Evolutionary conservation across 2,797 vertebrate genomes (phyloP).

Genomic region (Philypnodon macrostomus): DNA sequence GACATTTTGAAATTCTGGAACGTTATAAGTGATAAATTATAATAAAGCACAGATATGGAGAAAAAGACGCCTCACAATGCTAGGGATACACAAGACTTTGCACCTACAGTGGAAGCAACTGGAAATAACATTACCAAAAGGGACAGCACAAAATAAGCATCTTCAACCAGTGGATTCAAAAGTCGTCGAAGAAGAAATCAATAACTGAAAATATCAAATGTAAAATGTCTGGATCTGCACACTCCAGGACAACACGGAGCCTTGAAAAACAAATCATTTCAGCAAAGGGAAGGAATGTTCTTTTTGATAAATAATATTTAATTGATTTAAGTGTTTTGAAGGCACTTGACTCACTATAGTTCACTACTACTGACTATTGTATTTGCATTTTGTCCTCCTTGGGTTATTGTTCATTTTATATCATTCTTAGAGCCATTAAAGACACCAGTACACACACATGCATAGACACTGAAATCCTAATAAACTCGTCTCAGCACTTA

Average conservation of each 20-base stretch:
- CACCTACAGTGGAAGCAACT: slow-evolving; percentile 16
- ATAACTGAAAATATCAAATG: not conserved
- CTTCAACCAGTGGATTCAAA: slow-evolving; percentile 44
- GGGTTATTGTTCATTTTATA: slow-evolving; percentile 56
- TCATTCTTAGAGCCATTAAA: slow-evolving; percentile 48
- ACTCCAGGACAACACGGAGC: slow-evolving; percentile 26
- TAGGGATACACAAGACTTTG: slow-evolving; percentile 24
- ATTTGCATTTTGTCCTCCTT: slow-evolving; percentile 59
- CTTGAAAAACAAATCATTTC: slow-evolving; percentile 26
- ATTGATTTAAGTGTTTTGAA: slow-evolving; percentile 63
- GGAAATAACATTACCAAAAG: slow-evolving; percentile 36
- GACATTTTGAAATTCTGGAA: slow-evolving; percentile 51
- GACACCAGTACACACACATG: slow-evolving; percentile 29
- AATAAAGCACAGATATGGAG: slow-evolving; percentile 80
- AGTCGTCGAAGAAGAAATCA: slow-evolving; percentile 15
- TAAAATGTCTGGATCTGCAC: slow-evolving; percentile 33
- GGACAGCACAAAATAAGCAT: slow-evolving; percentile 68
- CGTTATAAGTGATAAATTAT: slow-evolving; percentile 62
- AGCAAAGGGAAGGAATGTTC: slow-evolving; percentile 68
- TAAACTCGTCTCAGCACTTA: slow-evolving; percentile 60
- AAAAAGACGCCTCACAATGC: slow-evolving; percentile 46
- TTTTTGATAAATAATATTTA: slow-evolving; percentile 74
- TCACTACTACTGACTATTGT: slow-evolving; percentile 73
- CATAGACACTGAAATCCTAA: slow-evolving; percentile 44
- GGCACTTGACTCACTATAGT: slow-evolving; percentile 68